Base-by-base conservation (phyloP, 2,888 invertebrate species). In the Chloroclysta siterata region DNA sequence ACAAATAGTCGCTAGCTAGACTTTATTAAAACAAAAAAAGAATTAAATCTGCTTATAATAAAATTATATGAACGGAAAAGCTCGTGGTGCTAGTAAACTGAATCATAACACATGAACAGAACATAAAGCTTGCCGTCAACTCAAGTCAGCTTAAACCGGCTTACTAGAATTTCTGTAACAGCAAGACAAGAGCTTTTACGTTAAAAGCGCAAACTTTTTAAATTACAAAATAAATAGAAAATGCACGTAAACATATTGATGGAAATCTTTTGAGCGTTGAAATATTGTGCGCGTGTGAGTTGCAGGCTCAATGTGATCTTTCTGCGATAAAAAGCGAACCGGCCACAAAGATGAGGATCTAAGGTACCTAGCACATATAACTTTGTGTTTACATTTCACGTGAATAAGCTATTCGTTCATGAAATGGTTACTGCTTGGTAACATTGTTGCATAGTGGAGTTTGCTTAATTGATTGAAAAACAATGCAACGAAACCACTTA, bases 171-270 rank as follows among this genome's bases (percentile, higher is more conserved):
- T 42, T 42, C 42, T n/a, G 13, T 14, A 14, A 15, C 15, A 44
- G 2, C 6, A 15, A 44, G 15, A 15, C 17, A 17, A 17, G 17
- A 46, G 46, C 10, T 15, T 11, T 11, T 11, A 15, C 7, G 1
- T 10, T 44, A 15, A 17, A 8, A 39, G 11, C 11, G 36, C 11
- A 39, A 39, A 33, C 10, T n/a, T 42, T 1, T 42, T 14, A 4
- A 17, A 10, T 17, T 46, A 11, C 11, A 48, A 10, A 28, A 48
- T n/a, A 48, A 29, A 29, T 50, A 29, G n/a, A 29, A 33, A n/a
- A 50, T 46, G 33, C 50, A 50, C 33, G 28, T 48, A 28, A 48
- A 28, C 48, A 48, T 60, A 59, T 60, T 41, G 48, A 60, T 53
- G 17, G 10, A 53, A 54, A 54, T 60, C 48, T 48, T 15, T 11